Conservation (phyloP, 2,888 invertebrate species). For the Glaucopsyche alexis region DNA sequence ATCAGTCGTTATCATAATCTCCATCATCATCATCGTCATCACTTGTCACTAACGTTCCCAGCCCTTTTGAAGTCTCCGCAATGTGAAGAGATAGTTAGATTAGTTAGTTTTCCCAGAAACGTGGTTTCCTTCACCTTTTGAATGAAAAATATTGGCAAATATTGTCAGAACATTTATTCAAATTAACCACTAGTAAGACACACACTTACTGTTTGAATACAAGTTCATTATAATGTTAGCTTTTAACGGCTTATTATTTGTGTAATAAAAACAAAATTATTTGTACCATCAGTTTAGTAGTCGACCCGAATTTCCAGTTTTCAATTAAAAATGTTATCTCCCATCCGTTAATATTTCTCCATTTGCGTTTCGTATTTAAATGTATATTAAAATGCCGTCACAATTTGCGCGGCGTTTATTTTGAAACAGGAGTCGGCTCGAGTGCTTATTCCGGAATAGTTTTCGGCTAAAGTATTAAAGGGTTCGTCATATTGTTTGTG, state of each 20-base stretch:
- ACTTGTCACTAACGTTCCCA: no score
- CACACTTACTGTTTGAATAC: no score
- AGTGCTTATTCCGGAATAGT: conserved; percentile 1
- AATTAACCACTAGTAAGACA: no score
- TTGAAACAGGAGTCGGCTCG: background rate
- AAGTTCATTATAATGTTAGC: no score
- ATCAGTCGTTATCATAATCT: no score
- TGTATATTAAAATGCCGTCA: conserved; percentile 15
- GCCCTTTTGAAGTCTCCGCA: no score
- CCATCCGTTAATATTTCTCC: conserved; percentile 13
- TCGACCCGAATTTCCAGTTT: conserved; percentile 9
- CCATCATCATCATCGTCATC: no score
- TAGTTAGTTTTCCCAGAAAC: no score
- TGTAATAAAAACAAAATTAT: background rate
- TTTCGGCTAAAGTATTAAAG: conserved; percentile 21
- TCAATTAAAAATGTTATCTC: conserved; percentile 13
- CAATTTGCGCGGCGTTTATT: background rate
- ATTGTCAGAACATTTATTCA: no score
- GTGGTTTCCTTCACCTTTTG: no score
- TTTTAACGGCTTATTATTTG: background rate
- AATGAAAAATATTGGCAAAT: no score
- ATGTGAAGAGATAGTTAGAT: no score
- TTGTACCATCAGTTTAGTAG: background rate
- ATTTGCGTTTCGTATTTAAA: conserved; percentile 19
- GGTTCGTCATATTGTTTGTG: background rate